Conservation (phyloP, 2,888 invertebrate genomes). For the Iphiclides podalirius region DNA sequence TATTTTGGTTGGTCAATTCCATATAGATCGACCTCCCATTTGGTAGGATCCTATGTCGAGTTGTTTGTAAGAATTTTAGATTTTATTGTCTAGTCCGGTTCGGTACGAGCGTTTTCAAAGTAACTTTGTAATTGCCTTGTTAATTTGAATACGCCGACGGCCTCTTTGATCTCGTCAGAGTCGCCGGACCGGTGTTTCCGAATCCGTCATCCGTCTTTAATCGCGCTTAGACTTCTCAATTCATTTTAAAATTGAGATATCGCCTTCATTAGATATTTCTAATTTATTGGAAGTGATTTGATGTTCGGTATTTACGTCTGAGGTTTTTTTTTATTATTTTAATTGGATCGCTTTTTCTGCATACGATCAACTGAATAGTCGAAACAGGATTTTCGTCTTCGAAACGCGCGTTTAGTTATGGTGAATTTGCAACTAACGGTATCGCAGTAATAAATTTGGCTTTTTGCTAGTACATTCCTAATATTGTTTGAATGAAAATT, state of each 20-base stretch:
- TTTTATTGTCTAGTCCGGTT: slow-evolving; percentile 53
- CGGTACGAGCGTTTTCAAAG: slow-evolving; percentile 51
- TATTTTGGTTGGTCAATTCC: no score
- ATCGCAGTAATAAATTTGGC: slow-evolving; percentile 1
- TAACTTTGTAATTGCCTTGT: slow-evolving; percentile 72
- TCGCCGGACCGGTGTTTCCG: slow-evolving; percentile 59
- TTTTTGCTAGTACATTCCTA: no score
- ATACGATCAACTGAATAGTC: slow-evolving; percentile 14
- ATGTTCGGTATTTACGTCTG: slow-evolving; percentile 35
- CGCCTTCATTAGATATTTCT: slow-evolving; percentile 59
- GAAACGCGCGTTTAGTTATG: slow-evolving; percentile 19
- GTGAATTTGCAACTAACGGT: slow-evolving; percentile 21
- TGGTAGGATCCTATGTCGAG: slow-evolving; percentile 23
- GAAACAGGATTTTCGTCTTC: slow-evolving; percentile 17
- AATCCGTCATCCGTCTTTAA: slow-evolving; percentile 57
- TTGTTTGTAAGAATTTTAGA: slow-evolving; percentile 37
- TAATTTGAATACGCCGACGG: slow-evolving; percentile 67
- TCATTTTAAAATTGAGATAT: slow-evolving; percentile 57
- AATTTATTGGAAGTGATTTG: slow-evolving; percentile 55
- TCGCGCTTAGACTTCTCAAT: slow-evolving; percentile 45
- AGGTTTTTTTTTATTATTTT: slow-evolving; percentile 39
- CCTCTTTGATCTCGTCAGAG: slow-evolving; percentile 60
- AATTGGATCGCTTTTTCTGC: slow-evolving; percentile 45
- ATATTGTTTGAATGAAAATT: no score
- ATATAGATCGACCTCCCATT: no score